These are phyloP conservation scores for Coreius guichenoti DNA, from an alignment of 2,797 vertebrate species.

Conservation along the genomic window DNA sequence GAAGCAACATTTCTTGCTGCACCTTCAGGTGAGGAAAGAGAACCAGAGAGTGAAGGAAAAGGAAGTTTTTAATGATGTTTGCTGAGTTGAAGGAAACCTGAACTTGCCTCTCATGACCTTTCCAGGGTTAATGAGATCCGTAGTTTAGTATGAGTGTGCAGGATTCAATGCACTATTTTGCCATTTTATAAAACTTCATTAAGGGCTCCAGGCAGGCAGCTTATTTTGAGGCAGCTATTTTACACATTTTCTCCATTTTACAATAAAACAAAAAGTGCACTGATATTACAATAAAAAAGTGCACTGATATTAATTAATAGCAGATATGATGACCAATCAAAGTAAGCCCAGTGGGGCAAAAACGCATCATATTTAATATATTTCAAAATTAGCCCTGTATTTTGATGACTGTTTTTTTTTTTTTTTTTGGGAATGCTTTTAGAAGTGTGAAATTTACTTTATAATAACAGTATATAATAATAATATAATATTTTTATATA, in stretches of 20 bases:
- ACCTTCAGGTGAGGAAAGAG: constrained; percentile 65
- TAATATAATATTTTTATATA: no score
- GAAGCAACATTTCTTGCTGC: constrained; percentile 66
- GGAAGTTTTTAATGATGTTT: constrained; percentile 64
- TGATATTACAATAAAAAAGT: background rate
- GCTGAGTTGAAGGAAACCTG: constrained; percentile 43
- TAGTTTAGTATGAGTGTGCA: constrained; percentile 47
- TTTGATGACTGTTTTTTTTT: background rate
- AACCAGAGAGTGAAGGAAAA: constrained; percentile 57
- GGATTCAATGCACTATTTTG: constrained; percentile 25
- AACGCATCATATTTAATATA: background rate
- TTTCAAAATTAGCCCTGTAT: background rate
- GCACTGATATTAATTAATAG: background rate
- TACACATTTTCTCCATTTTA: background rate
- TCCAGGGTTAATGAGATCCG: constrained; percentile 57
- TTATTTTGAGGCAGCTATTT: background rate
- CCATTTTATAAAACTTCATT: constrained; percentile 20
- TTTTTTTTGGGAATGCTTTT: background rate
- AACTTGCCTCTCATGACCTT: constrained; percentile 28
- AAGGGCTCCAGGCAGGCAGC: constrained; percentile 19
- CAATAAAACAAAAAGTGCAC: background rate
- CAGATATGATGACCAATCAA: background rate
- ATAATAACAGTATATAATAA: no score
- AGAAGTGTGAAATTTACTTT: background rate
- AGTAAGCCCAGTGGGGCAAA: background rate